Conservation (phyloP, 2,888 invertebrate species). For the Acanthacorydalis orientalis region DNA sequence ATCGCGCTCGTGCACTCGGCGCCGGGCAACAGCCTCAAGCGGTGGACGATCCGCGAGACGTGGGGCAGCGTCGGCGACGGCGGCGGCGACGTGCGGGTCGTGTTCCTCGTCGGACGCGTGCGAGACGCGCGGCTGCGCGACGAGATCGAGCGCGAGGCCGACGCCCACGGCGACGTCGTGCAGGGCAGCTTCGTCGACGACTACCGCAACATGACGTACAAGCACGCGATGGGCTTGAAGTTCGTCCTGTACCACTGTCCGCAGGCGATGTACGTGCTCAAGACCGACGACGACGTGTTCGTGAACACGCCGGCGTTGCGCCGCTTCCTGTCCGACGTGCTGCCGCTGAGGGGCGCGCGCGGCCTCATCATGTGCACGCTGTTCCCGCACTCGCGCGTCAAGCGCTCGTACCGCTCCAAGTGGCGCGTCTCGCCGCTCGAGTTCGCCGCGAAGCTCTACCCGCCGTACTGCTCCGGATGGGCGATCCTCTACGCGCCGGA, state of each 20-base stretch:
- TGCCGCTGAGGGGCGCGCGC: slow-evolving; percentile 41
- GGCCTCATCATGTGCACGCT: slow-evolving; percentile 48
- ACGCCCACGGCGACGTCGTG: slow-evolving; percentile 46
- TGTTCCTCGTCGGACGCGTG: slow-evolving; percentile 50
- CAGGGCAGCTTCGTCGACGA: slow-evolving; percentile 63
- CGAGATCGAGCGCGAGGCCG: slow-evolving; percentile 7
- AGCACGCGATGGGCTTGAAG: slow-evolving; percentile 67
- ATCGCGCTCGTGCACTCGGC: slow-evolving; percentile 53
- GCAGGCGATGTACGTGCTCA: slow-evolving; percentile 47
- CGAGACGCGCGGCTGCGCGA: slow-evolving; percentile 14
- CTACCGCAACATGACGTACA: slow-evolving; percentile 70
- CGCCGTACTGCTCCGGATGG: slow-evolving; percentile 59
- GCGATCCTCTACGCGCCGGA: slow-evolving; percentile 40
- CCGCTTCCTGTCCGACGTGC: slow-evolving; percentile 34
- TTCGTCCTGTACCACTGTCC: slow-evolving; percentile 58
- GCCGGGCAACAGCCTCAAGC: slow-evolving; percentile 42
- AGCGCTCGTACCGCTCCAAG: slow-evolving; percentile 49
- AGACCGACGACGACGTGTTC: slow-evolving; percentile 64
- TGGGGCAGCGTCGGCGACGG: slow-evolving; percentile 36
- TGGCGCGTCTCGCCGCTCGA: slow-evolving; percentile 58
- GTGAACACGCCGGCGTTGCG: slow-evolving; percentile 48
- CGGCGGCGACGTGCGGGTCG: slow-evolving; percentile 32
- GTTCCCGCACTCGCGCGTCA: slow-evolving; percentile 30
- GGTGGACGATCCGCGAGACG: slow-evolving; percentile 51
- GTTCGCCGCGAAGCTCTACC: slow-evolving; percentile 45